phyloP scores from a whole-genome alignment of 2,113 vertebrate genomes.

The Tyto alba region DNA sequence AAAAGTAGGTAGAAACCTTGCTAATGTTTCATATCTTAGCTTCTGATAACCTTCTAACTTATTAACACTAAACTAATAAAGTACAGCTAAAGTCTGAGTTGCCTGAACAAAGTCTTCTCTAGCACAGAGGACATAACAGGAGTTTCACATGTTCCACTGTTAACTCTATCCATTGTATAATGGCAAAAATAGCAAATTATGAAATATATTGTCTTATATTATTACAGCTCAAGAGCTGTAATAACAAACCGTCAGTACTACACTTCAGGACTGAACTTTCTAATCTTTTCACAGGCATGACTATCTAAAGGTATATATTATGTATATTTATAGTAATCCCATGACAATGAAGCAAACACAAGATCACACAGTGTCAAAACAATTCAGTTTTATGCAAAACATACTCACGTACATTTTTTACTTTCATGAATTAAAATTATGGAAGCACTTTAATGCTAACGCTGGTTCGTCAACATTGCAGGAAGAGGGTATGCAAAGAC shows the following conservation, averaged over 20 bases:
- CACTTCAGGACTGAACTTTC: neutral
- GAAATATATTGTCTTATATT: neutral
- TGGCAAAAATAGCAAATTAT: neutral
- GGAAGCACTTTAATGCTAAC: neutral
- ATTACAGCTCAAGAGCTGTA: neutral
- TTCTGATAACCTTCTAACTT: neutral
- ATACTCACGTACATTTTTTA: neutral
- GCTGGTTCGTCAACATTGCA: neutral
- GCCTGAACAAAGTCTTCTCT: neutral
- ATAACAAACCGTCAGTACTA: neutral
- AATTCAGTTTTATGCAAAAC: neutral
- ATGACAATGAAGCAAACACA: neutral
- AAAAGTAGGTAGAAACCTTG: neutral
- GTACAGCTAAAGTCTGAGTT: neutral
- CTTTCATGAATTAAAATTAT: neutral
- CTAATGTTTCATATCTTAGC: neutral
- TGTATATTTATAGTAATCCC: neutral
- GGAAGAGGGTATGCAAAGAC: neutral
- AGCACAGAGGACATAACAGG: neutral
- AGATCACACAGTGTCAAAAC: neutral
- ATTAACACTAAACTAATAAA: neutral
- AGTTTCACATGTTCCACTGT: neutral
- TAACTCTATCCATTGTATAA: neutral
- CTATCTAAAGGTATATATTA: neutral
- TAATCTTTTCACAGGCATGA: neutral